Percentiles rank a stretch among this genome's conserved stretches.
Evolutionary conservation across 2,113 vertebrate species (phyloP).

Genomic region (Vidua chalybeata): DNA sequence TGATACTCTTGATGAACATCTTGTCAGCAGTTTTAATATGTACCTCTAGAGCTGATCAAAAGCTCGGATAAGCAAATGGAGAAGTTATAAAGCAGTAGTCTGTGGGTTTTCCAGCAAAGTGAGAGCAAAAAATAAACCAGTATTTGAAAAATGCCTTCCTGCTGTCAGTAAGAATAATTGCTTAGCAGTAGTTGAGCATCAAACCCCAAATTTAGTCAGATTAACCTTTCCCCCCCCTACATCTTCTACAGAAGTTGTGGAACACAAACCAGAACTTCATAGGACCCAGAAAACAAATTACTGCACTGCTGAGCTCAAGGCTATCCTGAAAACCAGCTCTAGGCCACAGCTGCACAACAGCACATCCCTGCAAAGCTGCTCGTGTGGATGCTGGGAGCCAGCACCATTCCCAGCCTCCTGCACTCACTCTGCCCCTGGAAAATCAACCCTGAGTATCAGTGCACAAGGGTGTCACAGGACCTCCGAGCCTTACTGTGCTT

Average conservation of each 20-base stretch:
- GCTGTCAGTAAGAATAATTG: not conserved
- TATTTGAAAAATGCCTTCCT: not conserved
- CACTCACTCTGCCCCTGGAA: not conserved
- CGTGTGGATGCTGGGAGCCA: not conserved
- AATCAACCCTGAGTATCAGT: not conserved
- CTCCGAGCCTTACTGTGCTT: not conserved
- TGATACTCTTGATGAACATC: not conserved
- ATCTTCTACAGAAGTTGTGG: not conserved
- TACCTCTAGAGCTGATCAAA: not conserved
- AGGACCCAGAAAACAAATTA: not conserved
- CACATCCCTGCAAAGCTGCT: not conserved
- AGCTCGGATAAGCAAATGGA: not conserved
- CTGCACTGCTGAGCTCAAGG: not conserved
- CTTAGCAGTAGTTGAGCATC: not conserved
- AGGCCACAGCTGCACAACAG: not conserved
- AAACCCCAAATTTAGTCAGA: not conserved
- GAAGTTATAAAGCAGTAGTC: not conserved
- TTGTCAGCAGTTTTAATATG: not conserved
- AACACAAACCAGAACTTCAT: not conserved
- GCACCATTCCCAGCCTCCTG: not conserved
- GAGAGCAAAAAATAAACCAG: not conserved
- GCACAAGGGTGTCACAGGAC: not conserved
- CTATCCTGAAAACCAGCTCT: not conserved
- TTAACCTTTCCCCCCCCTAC: not conserved
- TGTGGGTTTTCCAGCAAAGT: not conserved